Evolutionary conservation across 2,888 invertebrate species (phyloP), one percentile per base, ranked within the genome.

Genomic region (Doris montereyensis): DNA sequence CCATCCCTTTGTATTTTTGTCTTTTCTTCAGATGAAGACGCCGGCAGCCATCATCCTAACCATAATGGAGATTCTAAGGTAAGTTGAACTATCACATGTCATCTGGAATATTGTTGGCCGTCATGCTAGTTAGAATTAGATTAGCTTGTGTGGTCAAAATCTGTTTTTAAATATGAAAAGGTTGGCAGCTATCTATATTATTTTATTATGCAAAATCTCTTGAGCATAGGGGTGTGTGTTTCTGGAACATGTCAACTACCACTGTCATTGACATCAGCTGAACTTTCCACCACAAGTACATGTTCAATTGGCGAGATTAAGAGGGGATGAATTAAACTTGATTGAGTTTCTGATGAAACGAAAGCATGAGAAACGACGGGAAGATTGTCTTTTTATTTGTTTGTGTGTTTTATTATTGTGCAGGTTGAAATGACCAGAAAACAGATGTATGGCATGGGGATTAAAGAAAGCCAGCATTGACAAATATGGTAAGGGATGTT

Each of bases 1-100:
- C n/a, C n/a, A n/a, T n/a, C n/a, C n/a, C n/a, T n/a, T n/a, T n/a
- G n/a, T n/a, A n/a, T n/a, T n/a, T n/a, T n/a, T n/a, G n/a, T n/a
- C n/a, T n/a, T 67, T 77, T 68, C 72, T 26, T 65, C 72, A 77
- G 35, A 77, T 84, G 85, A 84, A 82, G 84, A 83, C 62, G 86
- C 84, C 32, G 80, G 82, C 24, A 68, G 62, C 74, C 77, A 81
- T 76, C 82, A 81, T 78, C 84, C 82, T 68, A 85, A 84, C 65
- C 86, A 87, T 77, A 88, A 88, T 83, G 88, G 88, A 74, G 84
- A 81, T 57, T 77, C 82, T n/a, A 78, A 85, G 84, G 88, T 88
- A 80, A 79, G 82, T 80, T 32, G 30, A 13, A 32, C 2, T 10
- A n/a, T 8, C 41, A 13, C 2, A 71, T 34, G 70, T 13, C 13